phyloP scores from a whole-genome alignment of 2,888 invertebrate species.

The Cantharis nigra region DNA sequence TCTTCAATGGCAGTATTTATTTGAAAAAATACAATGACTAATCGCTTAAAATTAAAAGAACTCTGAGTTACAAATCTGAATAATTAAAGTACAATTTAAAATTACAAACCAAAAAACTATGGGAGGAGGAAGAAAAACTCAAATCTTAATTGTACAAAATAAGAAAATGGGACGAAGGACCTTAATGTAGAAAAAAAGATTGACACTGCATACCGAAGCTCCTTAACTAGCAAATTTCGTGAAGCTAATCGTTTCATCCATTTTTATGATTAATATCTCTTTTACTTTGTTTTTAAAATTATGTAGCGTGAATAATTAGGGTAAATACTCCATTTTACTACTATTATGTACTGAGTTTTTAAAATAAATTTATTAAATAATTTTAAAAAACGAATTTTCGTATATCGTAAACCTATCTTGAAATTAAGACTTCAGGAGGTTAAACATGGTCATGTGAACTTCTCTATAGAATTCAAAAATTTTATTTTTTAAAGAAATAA shows the following conservation, averaged over 20 bases:
- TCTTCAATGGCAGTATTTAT: background rate
- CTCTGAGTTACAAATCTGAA: background rate
- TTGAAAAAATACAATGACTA: background rate
- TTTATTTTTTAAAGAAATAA: too few species aligned
- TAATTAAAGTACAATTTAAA: background rate
- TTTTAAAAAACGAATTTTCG: background rate
- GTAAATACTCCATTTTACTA: background rate
- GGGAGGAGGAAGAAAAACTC: background rate
- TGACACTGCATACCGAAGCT: background rate
- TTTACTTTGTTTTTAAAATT: background rate
- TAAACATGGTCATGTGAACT: too few species aligned
- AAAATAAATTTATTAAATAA: background rate
- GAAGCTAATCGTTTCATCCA: background rate
- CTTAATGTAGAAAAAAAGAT: background rate
- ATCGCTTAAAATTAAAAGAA: background rate
- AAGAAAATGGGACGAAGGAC: background rate
- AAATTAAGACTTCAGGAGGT: too few species aligned
- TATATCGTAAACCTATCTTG: too few species aligned
- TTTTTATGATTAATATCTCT: background rate
- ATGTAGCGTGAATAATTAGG: background rate
- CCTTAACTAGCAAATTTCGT: background rate
- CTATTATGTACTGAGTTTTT: background rate
- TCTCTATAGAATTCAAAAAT: too few species aligned
- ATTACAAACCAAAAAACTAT: background rate
- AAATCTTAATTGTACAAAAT: too few species aligned